Conservation (phyloP, 1,140 invertebrate species). For the Brachionus asplanchnoidis region DNA sequence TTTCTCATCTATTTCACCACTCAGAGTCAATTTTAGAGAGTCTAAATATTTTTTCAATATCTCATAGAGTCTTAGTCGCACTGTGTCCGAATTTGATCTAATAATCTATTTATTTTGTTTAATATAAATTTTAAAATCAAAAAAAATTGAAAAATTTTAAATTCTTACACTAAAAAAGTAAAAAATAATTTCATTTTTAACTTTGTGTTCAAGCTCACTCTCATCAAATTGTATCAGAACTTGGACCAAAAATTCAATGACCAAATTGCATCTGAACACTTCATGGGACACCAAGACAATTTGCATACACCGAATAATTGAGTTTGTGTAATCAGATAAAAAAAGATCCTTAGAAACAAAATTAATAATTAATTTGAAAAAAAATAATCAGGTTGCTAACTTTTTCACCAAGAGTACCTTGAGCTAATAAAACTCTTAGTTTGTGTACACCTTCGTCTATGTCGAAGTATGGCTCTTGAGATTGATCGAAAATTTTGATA, state of each 20-base stretch:
- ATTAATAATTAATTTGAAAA: neutral
- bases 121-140: neutral
- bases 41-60: slow-evolving; percentile 17
- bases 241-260: neutral
- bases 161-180: neutral
- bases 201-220: neutral
- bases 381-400: neutral
- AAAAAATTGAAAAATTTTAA: neutral
- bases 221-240: neutral
- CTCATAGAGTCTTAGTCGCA: neutral
- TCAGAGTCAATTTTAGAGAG: neutral
- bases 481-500: neutral
- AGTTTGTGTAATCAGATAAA: neutral
- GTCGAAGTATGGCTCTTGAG: slow-evolving; percentile 14
- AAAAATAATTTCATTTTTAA: neutral
- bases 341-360: neutral
- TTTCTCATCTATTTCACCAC: slow-evolving; percentile 28
- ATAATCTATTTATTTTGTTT: neutral
- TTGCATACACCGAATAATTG: neutral
- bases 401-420: neutral
- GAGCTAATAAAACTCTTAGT: neutral
- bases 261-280: neutral
- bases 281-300: neutral
- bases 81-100: slow-evolving; percentile 3
- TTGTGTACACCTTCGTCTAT: neutral